phyloP scores from a whole-genome alignment of 30 jellyfish, hydroid and myxozoan genomes.

The Hydractinia echinata region DNA sequence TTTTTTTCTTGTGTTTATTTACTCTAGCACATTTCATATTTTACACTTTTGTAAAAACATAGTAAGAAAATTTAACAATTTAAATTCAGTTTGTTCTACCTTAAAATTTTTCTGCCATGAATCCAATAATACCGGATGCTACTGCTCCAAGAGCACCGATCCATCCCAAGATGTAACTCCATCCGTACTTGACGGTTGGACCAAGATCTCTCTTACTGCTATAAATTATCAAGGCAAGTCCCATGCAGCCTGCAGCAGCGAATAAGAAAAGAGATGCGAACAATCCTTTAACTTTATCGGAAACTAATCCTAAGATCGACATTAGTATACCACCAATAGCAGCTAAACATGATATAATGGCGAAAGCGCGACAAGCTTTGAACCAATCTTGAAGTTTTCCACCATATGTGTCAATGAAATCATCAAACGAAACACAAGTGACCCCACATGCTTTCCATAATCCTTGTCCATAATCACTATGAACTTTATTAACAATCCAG shows the following conservation, averaged over 20 bases:
- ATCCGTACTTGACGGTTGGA: background rate
- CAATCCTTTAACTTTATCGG: constrained; percentile 18
- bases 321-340: background rate
- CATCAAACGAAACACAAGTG: background rate
- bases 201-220: background rate
- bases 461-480: background rate
- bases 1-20: no score
- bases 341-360: constrained; percentile 7
- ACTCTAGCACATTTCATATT: no score
- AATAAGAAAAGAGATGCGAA: background rate
- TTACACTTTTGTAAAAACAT: no score
- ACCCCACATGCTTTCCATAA: background rate
- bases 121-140: background rate
- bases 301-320: background rate
- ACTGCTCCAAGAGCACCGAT: constrained; percentile 6
- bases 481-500: background rate
- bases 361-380: constrained; percentile 6
- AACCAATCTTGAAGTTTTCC: background rate
- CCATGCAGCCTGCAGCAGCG: constrained; percentile 21
- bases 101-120: constrained; percentile 5
- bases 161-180: constrained; percentile 24
- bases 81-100: no score
- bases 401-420: background rate
- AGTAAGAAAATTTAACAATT: no score
- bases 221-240: background rate